A percentile compares a stretch with the other conserved stretches of the same genome.
These are phyloP conservation scores for Dryocosmus kuriphilus DNA, from an alignment of 2,888 invertebrate species.

Conservation along the genomic window DNA sequence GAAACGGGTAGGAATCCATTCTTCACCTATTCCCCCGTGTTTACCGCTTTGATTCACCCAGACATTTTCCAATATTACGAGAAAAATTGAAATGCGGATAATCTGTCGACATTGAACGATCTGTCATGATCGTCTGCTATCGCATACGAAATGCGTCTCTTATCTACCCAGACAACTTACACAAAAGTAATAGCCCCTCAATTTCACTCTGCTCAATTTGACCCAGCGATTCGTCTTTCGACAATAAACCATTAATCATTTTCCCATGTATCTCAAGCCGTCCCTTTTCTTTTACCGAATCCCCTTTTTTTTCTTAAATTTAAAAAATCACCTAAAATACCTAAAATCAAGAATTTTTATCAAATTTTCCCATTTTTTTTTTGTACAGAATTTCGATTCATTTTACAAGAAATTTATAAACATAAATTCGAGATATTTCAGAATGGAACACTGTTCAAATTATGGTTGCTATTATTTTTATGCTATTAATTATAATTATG, in stretches of 20 bases:
- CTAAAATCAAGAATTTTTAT: too few species aligned
- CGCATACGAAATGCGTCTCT: background rate
- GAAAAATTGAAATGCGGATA: conserved; percentile 13
- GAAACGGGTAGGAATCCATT: conserved; percentile 10
- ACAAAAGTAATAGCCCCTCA: background rate
- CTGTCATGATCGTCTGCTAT: conserved; percentile 26
- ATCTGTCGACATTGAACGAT: conserved; percentile 14
- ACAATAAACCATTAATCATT: background rate
- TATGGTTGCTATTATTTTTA: too few species aligned
- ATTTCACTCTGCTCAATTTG: background rate
- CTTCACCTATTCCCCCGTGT: background rate
- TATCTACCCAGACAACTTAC: background rate
- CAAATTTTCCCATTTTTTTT: too few species aligned
- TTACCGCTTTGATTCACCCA: background rate
- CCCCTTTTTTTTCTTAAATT: too few species aligned
- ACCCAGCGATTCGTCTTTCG: background rate
- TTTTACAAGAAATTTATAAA: too few species aligned
- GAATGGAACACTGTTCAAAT: too few species aligned
- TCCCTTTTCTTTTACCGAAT: too few species aligned
- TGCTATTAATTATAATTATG: too few species aligned
- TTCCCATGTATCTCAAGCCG: too few species aligned
- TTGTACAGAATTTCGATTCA: too few species aligned
- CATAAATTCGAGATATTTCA: too few species aligned
- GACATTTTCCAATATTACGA: conserved; percentile 9
- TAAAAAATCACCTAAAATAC: too few species aligned